Base-by-base conservation (phyloP, 1,140 invertebrate genomes). In the Pachyrhynchus sulphureomaculatus region DNA sequence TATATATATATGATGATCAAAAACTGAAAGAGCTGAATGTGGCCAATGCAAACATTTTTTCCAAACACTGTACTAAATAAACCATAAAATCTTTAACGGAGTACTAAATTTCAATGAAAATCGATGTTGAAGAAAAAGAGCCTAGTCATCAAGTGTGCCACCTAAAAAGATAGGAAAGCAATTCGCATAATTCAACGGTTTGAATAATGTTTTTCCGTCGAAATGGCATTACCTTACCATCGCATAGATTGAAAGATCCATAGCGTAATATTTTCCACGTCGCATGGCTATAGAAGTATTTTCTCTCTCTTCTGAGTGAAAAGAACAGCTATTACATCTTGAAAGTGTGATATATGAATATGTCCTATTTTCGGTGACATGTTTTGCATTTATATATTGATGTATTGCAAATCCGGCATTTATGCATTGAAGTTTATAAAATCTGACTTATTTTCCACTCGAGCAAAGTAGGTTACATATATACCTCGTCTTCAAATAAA, bases 131-230 rank as follows among this genome's bases (percentile, higher is more conserved):
- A 56, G 23, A 34, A 32, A 45, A 33, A 47, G 54, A 13, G 54
- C 36, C 51, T 24, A 53, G 51, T 53, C 51, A 53, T 53, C 54
- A 56, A 41, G 54, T 24, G 15, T 20, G 41, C 54, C 44, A 45
- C 44, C 41, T 45, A 47, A 47, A 56, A 56, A 56, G 54, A 56
- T 56, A 56, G 54, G 36, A 47, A 58, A 39, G 39, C 55, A 49
- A 58, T 58, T 58, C 44, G 55, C 42, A 58, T 58, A 48, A 58
- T 48, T 48, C 55, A 58, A 29, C 47, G 32, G 6, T 58, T 58
- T 58, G 55, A 58, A 58, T 58, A 58, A 58, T 58, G 55, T 58
- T 58, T 49, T 56, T 56, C 36, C 42, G 54, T 45, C 41, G 44
- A 56, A 56, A 56, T 45, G 54, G 44, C 54, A 56, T 56, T 56